Conservation (phyloP, 2,113 vertebrate genomes). For the Kryptolebias marmoratus region DNA sequence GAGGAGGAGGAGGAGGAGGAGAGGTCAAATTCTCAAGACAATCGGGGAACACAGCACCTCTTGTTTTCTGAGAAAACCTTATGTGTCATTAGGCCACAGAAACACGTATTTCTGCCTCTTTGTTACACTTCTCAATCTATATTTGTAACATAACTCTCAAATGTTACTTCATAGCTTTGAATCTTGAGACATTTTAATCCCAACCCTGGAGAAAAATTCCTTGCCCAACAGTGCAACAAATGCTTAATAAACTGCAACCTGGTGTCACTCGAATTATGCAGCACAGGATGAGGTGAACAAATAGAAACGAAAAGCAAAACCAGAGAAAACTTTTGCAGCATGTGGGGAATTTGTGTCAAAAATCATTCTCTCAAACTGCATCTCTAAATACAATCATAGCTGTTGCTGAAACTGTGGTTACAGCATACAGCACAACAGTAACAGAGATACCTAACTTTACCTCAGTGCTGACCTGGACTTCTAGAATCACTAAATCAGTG, state of each 20-base stretch:
- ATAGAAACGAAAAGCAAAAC: neutral
- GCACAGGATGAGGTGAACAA: neutral
- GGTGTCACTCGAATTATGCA: neutral
- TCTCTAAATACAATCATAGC: neutral
- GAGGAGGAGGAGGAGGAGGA: constrained; percentile 43
- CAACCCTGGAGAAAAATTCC: neutral
- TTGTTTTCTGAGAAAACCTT: constrained; percentile 11
- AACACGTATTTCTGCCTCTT: constrained; percentile 5
- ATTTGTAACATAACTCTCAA: neutral
- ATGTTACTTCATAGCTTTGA: neutral
- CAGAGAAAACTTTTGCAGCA: neutral
- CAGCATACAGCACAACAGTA: neutral
- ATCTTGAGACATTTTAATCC: too few relatives aligned
- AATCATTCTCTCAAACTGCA: neutral
- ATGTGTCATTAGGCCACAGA: constrained; percentile 5
- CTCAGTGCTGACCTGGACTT: neutral
- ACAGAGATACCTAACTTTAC: neutral
- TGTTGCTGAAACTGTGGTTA: neutral
- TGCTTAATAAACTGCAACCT: neutral
- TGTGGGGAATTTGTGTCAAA: neutral
- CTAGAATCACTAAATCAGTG: neutral
- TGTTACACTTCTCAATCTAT: neutral
- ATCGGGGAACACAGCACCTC: constrained; percentile 20
- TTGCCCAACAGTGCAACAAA: too few relatives aligned
- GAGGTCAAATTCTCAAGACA: constrained; percentile 44